Evolutionary conservation across 2,888 invertebrate genomes (phyloP).

Genomic region (Drosophila imparisetae): DNA sequence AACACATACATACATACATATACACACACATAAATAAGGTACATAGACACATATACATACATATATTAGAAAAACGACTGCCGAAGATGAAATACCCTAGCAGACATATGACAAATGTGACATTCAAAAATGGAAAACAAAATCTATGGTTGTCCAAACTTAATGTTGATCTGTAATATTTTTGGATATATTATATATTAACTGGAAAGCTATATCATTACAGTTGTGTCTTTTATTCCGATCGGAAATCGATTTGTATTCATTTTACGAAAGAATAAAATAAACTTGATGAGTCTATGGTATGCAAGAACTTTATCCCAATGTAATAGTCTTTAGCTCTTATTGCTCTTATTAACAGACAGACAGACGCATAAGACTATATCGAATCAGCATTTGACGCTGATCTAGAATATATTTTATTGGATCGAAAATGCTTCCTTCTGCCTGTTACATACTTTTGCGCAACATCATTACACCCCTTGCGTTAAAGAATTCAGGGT

Average conservation of each 20-base stretch:
- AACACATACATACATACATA: background rate
- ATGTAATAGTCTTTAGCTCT: too few relatives aligned
- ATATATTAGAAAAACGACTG: background rate
- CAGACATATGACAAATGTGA: background rate
- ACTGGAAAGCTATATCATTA: background rate
- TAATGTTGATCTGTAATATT: background rate
- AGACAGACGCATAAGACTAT: too few relatives aligned
- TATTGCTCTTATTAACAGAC: background rate
- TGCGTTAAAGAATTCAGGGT: background rate
- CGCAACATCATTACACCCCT: background rate
- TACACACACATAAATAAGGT: background rate
- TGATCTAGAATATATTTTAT: background rate
- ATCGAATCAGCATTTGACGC: background rate
- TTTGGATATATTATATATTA: background rate
- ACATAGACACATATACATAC: background rate
- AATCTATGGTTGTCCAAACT: background rate
- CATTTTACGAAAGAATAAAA: background rate
- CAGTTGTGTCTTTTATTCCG: background rate
- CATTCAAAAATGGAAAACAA: background rate
- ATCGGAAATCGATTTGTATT: background rate
- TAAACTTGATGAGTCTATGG: background rate
- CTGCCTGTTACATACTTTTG: background rate
- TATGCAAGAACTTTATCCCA: background rate
- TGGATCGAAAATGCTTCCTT: background rate
- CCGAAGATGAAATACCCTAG: constrained; percentile 1